These are phyloP conservation scores for Sminthurides aquaticus DNA, from an alignment of 2,888 invertebrate genomes.

Conservation along the genomic window DNA sequence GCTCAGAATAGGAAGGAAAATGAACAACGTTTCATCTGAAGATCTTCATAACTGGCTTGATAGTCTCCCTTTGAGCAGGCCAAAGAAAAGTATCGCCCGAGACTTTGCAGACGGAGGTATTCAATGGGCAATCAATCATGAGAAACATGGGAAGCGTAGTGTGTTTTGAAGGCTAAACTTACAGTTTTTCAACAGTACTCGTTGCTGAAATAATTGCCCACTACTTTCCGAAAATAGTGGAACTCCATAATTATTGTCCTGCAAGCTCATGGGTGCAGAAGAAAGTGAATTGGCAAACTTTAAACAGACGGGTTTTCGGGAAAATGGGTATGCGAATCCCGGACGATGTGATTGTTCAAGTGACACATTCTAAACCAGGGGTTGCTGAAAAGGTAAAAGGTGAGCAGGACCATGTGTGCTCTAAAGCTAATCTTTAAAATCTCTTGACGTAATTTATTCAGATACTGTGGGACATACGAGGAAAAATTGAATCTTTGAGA, in stretches of 20 bases:
- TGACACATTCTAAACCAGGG: constrained; percentile 38
- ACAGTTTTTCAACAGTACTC: too few species aligned
- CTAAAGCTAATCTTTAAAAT: too few species aligned
- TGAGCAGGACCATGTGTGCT: too few species aligned
- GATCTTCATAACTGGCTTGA: constrained; percentile 45
- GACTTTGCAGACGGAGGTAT: constrained; percentile 54
- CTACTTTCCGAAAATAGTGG: constrained; percentile 64
- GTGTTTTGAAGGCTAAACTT: too few species aligned
- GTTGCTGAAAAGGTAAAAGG: constrained; percentile 36
- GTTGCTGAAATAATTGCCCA: constrained; percentile 64
- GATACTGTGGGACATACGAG: constrained; percentile 24
- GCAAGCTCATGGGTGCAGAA: constrained; percentile 61
- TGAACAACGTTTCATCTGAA: neutral
- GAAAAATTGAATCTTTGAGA: constrained; percentile 1
- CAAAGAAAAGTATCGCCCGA: constrained; percentile 62
- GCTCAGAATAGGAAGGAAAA: too few species aligned
- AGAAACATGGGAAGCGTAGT: too few species aligned
- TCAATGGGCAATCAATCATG: too few species aligned
- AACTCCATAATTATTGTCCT: constrained; percentile 69
- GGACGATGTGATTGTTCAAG: constrained; percentile 28
- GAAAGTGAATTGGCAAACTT: constrained; percentile 66
- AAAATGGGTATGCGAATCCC: constrained; percentile 34
- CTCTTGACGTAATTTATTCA: constrained; percentile 10
- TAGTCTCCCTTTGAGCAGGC: constrained; percentile 52
- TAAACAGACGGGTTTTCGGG: constrained; percentile 60